Percentiles rank a stretch among this genome's conserved stretches.
Evolutionary conservation across 2,888 invertebrate species (phyloP).

Genomic region (Drosophila nr. medialis): DNA sequence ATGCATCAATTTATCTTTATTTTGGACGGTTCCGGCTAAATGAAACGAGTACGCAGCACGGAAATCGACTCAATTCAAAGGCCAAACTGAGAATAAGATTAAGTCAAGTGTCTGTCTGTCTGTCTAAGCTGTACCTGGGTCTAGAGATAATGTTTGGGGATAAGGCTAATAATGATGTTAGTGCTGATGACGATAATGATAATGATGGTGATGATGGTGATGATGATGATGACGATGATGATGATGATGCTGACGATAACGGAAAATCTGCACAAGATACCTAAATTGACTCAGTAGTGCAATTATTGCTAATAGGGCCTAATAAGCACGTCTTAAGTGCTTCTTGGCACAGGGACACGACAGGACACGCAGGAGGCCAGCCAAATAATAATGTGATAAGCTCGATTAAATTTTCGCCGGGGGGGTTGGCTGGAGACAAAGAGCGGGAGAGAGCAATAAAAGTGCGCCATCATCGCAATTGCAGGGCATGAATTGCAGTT

Average conservation of each 20-base stretch:
- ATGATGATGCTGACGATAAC: constrained; percentile 28
- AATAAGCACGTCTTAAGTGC: constrained; percentile 75
- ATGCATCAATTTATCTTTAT: constrained; percentile 10
- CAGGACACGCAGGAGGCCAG: constrained; percentile 30
- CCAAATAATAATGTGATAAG: constrained; percentile 67
- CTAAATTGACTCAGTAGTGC: constrained; percentile 74
- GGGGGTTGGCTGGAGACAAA: not conserved
- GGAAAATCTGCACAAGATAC: constrained; percentile 52
- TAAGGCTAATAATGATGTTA: constrained; percentile 32
- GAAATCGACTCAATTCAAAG: constrained; percentile 19
- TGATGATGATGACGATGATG: constrained; percentile 3
- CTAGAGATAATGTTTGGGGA: constrained; percentile 19
- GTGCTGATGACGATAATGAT: constrained; percentile 6
- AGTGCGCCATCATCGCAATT: constrained; percentile 74
- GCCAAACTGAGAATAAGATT: constrained; percentile 16
- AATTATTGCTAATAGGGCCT: constrained; percentile 76
- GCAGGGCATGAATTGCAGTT: constrained; percentile 75
- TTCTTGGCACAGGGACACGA: constrained; percentile 11
- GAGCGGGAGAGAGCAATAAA: constrained; percentile 51
- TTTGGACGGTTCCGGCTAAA: constrained; percentile 22
- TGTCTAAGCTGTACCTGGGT: constrained; percentile 21
- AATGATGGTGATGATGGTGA: too few relatives aligned
- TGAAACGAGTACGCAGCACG: not conserved
- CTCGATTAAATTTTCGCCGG: constrained; percentile 68
- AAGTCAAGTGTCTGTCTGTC: constrained; percentile 23